Percentiles rank a stretch among this genome's conserved stretches.
phyloP scores from a whole-genome alignment of 37 sponge, comb jelly and placozoan genomes.

The Cladorhizidae sp. region DNA sequence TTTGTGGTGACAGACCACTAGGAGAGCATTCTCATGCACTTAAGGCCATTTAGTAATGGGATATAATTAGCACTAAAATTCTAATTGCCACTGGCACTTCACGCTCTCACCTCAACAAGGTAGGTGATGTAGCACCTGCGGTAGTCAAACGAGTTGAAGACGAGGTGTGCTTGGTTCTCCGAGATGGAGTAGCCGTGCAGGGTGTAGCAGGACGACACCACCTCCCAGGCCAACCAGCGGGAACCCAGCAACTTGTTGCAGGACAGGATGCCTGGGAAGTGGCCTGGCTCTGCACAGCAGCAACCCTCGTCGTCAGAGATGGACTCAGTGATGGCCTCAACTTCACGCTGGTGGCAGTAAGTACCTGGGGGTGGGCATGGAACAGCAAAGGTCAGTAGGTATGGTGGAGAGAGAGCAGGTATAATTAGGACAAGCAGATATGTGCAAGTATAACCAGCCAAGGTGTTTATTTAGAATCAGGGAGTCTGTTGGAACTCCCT shows the following conservation, averaged over 20 bases:
- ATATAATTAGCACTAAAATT: too few relatives aligned
- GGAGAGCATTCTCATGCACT: too few relatives aligned
- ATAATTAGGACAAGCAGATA: too few relatives aligned
- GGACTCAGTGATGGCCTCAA: slow-evolving; percentile 94
- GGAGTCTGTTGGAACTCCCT: too few relatives aligned
- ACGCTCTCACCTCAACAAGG: slow-evolving; percentile 63
- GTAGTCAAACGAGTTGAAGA: slow-evolving; percentile 85
- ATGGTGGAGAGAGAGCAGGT: too few relatives aligned
- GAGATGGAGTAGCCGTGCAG: slow-evolving; percentile 91
- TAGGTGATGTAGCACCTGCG: slow-evolving; percentile 79
- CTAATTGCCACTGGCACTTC: too few relatives aligned
- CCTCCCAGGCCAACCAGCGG: slow-evolving; percentile 97
- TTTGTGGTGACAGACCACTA: too few relatives aligned
- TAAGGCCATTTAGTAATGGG: too few relatives aligned
- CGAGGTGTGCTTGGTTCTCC: slow-evolving; percentile 86
- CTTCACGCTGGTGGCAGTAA: slow-evolving; percentile 95
- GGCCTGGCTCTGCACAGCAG: slow-evolving; percentile 75
- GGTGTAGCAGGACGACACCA: slow-evolving; percentile 86
- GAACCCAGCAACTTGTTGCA: slow-evolving; percentile 78
- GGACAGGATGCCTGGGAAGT: slow-evolving; percentile 76
- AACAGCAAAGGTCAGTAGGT: too few relatives aligned
- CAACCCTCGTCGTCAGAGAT: slow-evolving; percentile 80
- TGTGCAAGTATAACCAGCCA: too few relatives aligned
- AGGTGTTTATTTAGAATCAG: too few relatives aligned
- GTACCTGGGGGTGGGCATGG: slow-evolving; percentile 58